These are phyloP conservation scores for Pecten maximus DNA, from an alignment of 2,888 invertebrate species.

Conservation along the genomic window DNA sequence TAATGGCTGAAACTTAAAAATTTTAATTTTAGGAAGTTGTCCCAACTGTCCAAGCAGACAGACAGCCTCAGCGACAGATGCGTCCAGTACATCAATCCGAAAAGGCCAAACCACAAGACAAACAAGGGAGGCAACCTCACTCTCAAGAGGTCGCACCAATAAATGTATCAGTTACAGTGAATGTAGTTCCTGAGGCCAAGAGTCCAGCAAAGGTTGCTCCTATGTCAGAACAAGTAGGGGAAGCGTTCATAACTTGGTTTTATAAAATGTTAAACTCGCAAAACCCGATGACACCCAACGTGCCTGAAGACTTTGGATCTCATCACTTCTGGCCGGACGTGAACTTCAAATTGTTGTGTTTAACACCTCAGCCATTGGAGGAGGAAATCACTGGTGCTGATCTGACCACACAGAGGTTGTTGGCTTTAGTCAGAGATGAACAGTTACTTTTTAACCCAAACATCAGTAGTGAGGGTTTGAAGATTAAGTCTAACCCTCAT, in stretches of 20 bases:
- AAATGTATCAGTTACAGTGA: background rate
- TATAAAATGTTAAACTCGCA: conserved; percentile 75
- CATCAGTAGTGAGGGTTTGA: conserved; percentile 85
- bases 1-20: background rate
- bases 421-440: conserved; percentile 69
- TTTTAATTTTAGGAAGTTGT: background rate
- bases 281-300: conserved; percentile 60
- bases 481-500: conserved; percentile 86
- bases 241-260: conserved; percentile 77
- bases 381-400: conserved; percentile 65
- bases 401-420: conserved; percentile 65
- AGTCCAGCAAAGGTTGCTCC: background rate
- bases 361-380: conserved; percentile 49
- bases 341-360: conserved; percentile 61
- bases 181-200: background rate
- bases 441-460: conserved; percentile 86
- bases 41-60: background rate
- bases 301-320: conserved; percentile 72
- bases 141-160: background rate
- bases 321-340: conserved; percentile 79
- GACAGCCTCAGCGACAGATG: background rate
- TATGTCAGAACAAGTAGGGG: conserved; percentile 60
- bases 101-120: background rate
- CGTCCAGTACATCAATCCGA: background rate
- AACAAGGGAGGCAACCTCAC: background rate